Base-by-base conservation (phyloP, 2,113 vertebrate genomes). In the Arvicanthis niloticus region DNA sequence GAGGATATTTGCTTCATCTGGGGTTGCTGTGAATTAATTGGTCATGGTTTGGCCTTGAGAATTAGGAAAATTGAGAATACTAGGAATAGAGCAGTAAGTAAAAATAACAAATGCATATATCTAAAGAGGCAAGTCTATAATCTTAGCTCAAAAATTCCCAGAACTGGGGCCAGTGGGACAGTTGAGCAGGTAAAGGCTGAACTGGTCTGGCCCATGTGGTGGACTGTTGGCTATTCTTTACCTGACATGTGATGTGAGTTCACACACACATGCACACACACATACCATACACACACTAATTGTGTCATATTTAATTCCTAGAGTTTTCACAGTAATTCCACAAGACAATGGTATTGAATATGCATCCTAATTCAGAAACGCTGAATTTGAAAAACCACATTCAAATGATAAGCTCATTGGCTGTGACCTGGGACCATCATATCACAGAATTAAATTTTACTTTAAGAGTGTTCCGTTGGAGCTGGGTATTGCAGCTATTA, bases 311-410 rank as follows among this genome's bases (percentile, higher is more conserved):
- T 85, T 45, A 95, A 80, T 45, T 93, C 68, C 81, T 37, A 70
- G 48, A 89, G 93, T 70, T 91, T 93, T 94, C 85, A 94, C 40
- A 84, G 0, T 84, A 94, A 37, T n/a, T 95, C 40, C 67, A 1
- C 26, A 81, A 0, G 37, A 86, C 21, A 48, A 0, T 94, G 62
- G 6, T 34, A 62, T 86, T 95, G 56, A 94, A 26, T 92, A 87
- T 86, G 34, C 48, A 87, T 76, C 67, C 37, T 95, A 81, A 75
- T 80, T 60, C 48, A 73, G 45, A 90, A 92, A 87, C 22, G 68
- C 21, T 82, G 26, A 22, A 65, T 91, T 87, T 97, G 67, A 95
- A 96, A 96, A 93, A 34, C 7, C 10, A 60, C 17, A 15, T 42
- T 87, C 37, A 92, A 31, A 67, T 88, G 62, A 42, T 84, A 85